These are phyloP conservation scores for Elanus axillaris DNA, from an alignment of 2,113 vertebrate species.

Conservation along the genomic window DNA sequence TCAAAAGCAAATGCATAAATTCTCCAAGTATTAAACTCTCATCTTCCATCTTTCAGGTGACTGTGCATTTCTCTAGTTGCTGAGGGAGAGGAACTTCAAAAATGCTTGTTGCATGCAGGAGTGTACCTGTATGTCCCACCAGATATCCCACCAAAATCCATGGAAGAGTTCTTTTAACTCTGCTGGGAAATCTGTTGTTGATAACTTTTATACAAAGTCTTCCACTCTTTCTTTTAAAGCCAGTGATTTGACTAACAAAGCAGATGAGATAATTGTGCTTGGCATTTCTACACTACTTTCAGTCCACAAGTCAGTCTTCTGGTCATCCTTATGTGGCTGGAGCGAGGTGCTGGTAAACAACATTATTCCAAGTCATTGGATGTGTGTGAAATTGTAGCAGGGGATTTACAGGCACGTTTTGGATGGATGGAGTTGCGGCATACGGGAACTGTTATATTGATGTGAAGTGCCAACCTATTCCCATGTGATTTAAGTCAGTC, in stretches of 20 bases:
- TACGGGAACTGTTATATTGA: background rate
- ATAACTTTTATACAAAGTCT: background rate
- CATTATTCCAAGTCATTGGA: accelerated
- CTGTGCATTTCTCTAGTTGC: background rate
- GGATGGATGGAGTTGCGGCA: background rate
- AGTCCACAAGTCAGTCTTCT: background rate
- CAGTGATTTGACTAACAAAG: background rate
- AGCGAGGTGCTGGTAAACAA: background rate
- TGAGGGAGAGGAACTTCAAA: background rate
- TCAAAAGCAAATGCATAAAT: background rate
- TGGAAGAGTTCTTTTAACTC: background rate
- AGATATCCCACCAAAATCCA: background rate
- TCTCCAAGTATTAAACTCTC: background rate
- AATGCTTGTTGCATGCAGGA: background rate
- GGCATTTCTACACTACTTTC: background rate
- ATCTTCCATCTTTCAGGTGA: background rate
- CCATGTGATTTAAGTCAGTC: background rate
- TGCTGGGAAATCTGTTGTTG: background rate
- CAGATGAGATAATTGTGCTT: background rate
- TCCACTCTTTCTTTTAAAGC: background rate
- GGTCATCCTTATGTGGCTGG: background rate
- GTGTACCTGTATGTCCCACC: background rate
- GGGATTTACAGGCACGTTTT: background rate
- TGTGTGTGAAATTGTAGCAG: background rate
- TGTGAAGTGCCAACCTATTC: background rate